Base-by-base conservation (phyloP, 2,797 vertebrate genomes). In the Podarcis siculus region DNA sequence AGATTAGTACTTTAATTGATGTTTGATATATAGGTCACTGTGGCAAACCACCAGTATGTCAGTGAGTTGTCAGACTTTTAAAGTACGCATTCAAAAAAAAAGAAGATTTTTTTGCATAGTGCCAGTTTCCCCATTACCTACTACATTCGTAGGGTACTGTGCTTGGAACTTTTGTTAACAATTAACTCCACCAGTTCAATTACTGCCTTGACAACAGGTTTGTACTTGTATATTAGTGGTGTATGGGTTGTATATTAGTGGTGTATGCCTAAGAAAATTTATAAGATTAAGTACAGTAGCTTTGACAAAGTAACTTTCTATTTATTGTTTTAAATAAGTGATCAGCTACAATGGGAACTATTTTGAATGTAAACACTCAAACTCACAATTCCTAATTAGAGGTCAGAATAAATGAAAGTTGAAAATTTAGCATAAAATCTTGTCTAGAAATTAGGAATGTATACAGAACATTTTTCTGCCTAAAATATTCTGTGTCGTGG, bases 1-100 rank as follows among this genome's bases (percentile, higher is more conserved):
- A 27, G 79, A 78, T 88, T 88, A 92, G 75, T 90, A 77, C 64
- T 82, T 92, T 93, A 90, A 91, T 82, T 92, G 82, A 71, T 90
- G 91, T 95, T 92, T 88, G 71, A 91, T 87, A 92, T 80, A 85
- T 39, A 73, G 61, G 13, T 5, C 86, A 86, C 61, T 90, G 83
- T 93, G 80, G 72, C 21, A 75, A 91, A 72, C 79, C 27, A 85
- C 39, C 88, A 37, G 82, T 77, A 87, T 86, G 90, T 89, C 85
- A 88, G 0, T 86, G 73, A 66, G 19, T 42, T 85, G 49, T 85
- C 35, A 77, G 61, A 39, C 37, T 66, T 86, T 78, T 32, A 78
- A 45, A 66, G 30, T 25, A 67, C 21, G 39, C 64, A 49, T 67
- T 49, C 30, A 27, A 37, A 61, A 32, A 4, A 67, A 32, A 35